Evolutionary conservation across 2,797 vertebrate species (phyloP), one percentile per base, ranked within the genome.

Genomic region (Acanthurus leucopareius): DNA sequence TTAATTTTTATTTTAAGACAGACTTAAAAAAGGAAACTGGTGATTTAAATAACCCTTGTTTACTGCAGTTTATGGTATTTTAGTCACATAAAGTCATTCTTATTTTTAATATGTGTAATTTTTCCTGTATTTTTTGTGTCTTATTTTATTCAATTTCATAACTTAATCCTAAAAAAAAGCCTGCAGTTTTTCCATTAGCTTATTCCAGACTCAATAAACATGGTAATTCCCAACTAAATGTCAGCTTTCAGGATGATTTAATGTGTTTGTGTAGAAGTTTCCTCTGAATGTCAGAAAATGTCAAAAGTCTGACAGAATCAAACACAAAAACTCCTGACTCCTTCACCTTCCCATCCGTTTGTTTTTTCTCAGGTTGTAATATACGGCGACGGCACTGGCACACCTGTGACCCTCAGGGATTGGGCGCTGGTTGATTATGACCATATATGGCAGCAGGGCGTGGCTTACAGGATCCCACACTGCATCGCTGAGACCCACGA

Each of bases 371-470:
- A 96, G 96, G 95, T 96, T 19, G 95, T 93, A 0, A 86, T 96
- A 53, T 96, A 96, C 16, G 96, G 96, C 0, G 95, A 96, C 17
- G 95, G 96, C 0, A 94, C 90, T 0, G 48, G 82, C 1, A 56
- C 82, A 20, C 95, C 96, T 3, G 75, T 93, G 20, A 83, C 86
- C 10, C 86, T 96, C 73, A 89, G 89, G 42, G 95, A 95, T 53
- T 95, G 93, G 86, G 93, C 92, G 0, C 73, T 96, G 40, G 59
- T 96, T 7, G 96, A 96, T 80, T 94, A 93, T 0, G 93, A 96
- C 73, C 86, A 94, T 72, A 85, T 96, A 62, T 94, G 86, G 92
- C 65, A 90, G 19, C 90, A 93, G 51, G 88, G 93, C 0, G 75
- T 80, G 16, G 78, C 81, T 4, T 96, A 93, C 64, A 86, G 69